Base-by-base conservation (phyloP, 2,888 invertebrate genomes). In the Andrena camellia region DNA sequence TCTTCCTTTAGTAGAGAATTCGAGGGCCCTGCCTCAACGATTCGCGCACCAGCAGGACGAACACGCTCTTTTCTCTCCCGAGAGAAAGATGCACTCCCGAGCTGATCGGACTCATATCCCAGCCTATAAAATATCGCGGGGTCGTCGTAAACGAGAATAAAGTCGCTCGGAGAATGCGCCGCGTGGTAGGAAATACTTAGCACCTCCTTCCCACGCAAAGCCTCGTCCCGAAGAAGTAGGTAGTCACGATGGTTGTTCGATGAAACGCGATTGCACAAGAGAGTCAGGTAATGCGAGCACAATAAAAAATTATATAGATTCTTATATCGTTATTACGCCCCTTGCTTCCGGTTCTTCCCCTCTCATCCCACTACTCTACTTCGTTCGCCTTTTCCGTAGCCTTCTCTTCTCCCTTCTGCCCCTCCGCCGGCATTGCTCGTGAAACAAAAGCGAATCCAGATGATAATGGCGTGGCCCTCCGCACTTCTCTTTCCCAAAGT, bases 261-360 rank as follows among this genome's bases (percentile, higher is more conserved):
- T 86, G 54, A 85, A 88, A 88, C 81, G 74, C 82, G 78, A 85
- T 86, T 84, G 83, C 85, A 84, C 84, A 84, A 85, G 85, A 88
- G 85, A 90, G 85, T 89, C 87, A 86, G 83, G 86, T 86, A 87
- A 86, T 87, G 85, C 88, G 84, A 88, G 84, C 80, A 88, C 80
- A 82, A 88, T 89, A 89, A 86, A 89, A 90, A 90, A 90, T 88
- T 90, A 57, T 42, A 42, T n/a, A 89, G 66, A 85, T 89, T 86
- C 83, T 78, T 89, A 85, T 85, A 84, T 85, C 63, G 48, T 73
- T 57, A 72, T 78, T 66, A 81, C 23, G 59, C 84, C 78, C 74
- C 71, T 81, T 78, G 68, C 48, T 72, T 72, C 59, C 63, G 33
- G 10, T 70, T 63, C 50, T 23, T 23, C 26, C 42, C 31, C 6